Conservation (phyloP, 2,797 vertebrate genomes). For the Channallabes apus region DNA sequence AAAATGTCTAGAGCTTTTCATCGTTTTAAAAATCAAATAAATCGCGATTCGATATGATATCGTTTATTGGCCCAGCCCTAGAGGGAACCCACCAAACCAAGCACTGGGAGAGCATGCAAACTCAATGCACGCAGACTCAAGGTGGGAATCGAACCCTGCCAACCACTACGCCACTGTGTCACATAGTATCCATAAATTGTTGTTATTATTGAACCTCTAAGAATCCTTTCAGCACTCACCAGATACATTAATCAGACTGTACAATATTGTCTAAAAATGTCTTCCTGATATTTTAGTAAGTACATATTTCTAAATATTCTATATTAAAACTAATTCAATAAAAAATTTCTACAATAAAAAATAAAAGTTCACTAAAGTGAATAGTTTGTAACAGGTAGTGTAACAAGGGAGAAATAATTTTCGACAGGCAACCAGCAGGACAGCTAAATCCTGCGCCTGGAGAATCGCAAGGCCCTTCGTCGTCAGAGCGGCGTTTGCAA, state of each 20-base stretch:
- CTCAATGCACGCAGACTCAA: no score
- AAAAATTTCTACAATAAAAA: background rate
- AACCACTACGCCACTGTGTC: no score
- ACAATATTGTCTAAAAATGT: background rate
- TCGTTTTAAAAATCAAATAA: no score
- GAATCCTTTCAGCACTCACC: background rate
- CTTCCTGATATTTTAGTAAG: background rate
- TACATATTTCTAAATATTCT: background rate
- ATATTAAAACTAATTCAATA: background rate
- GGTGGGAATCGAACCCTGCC: no score
- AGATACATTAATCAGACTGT: background rate
- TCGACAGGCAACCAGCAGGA: constrained; percentile 35
- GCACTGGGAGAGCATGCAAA: no score
- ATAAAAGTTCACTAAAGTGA: background rate
- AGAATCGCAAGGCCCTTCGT: constrained; percentile 24
- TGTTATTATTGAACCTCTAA: background rate
- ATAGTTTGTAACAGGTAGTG: background rate
- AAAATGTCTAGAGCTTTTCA: no score
- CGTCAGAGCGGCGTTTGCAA: constrained; percentile 48
- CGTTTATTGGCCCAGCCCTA: no score
- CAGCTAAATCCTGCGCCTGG: background rate
- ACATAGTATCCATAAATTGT: background rate
- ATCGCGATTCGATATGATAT: no score
- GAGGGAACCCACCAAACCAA: no score
- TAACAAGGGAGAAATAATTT: background rate